These are phyloP conservation scores for Mythimna ferrago DNA, from an alignment of 2,888 invertebrate species.

Conservation along the genomic window DNA sequence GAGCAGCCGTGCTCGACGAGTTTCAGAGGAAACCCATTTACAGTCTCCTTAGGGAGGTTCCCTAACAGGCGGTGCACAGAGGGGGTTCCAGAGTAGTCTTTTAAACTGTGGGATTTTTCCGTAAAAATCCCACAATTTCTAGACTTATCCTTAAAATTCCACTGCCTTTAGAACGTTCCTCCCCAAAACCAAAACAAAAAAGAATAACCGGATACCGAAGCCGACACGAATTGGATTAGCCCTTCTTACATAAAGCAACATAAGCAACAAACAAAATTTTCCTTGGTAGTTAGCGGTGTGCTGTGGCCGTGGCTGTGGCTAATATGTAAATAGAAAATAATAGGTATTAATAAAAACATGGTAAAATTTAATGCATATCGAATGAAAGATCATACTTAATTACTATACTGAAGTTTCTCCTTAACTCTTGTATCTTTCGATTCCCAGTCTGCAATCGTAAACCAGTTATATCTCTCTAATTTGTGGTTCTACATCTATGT, in stretches of 20 bases:
- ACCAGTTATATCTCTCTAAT: slow-evolving; percentile 2
- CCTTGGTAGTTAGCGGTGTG: not conserved
- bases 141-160: too few relatives aligned
- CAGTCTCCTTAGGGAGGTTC: too few relatives aligned
- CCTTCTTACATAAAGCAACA: slow-evolving; percentile 36
- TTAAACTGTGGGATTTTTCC: too few relatives aligned
- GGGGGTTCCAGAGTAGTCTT: too few relatives aligned
- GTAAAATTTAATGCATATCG: not conserved
- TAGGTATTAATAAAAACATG: not conserved
- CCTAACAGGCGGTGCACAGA: too few relatives aligned
- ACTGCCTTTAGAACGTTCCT: too few relatives aligned
- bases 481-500: not conserved
- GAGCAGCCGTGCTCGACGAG: too few relatives aligned
- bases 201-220: slow-evolving; percentile 40
- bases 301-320: not conserved
- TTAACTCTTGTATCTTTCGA: not conserved
- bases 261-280: slow-evolving; percentile 22
- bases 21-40: too few relatives aligned
- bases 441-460: not conserved
- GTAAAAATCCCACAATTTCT: too few relatives aligned
- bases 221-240: slow-evolving; percentile 48
- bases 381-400: not conserved
- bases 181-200: too few relatives aligned
- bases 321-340: not conserved
- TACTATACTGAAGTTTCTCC: not conserved